Evolutionary conservation across 2,888 invertebrate species (phyloP).

Genomic region (Muscina levida): DNA sequence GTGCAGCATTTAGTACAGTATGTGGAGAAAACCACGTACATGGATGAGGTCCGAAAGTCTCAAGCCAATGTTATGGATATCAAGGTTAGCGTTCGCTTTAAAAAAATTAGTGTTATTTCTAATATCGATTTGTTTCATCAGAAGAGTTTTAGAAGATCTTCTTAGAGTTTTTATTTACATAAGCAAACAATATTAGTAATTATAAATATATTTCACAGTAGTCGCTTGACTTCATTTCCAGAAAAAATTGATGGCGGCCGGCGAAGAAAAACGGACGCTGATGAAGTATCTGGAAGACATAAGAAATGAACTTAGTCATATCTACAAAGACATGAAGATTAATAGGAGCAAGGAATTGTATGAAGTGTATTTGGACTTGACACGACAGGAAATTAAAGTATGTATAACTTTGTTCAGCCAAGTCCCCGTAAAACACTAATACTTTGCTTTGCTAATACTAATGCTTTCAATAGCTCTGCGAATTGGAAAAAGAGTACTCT

Average conservation of each 20-base stretch:
- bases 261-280: slow-evolving; percentile 6
- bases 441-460: background rate
- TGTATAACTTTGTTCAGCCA: background rate
- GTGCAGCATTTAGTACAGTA: background rate
- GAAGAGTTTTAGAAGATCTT: no score
- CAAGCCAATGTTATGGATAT: slow-evolving; percentile 4
- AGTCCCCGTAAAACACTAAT: background rate
- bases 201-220: background rate
- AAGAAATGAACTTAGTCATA: slow-evolving; percentile 19
- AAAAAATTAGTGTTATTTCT: no score
- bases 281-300: slow-evolving; percentile 12
- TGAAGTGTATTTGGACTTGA: slow-evolving; percentile 8
- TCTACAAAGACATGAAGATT: slow-evolving; percentile 26
- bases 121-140: no score
- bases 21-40: slow-evolving; percentile 20
- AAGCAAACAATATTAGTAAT: background rate
- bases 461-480: slow-evolving; percentile 11
- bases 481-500: slow-evolving; percentile 20
- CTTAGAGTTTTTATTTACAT: background rate
- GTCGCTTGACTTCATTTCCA: background rate
- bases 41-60: slow-evolving; percentile 4
- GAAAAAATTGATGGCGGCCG: background rate
- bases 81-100: slow-evolving; percentile 1
- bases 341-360: slow-evolving; percentile 22
- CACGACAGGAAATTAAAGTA: slow-evolving; percentile 13